Base-by-base conservation (phyloP, 2,888 invertebrate genomes). In the Tachina lurida region DNA sequence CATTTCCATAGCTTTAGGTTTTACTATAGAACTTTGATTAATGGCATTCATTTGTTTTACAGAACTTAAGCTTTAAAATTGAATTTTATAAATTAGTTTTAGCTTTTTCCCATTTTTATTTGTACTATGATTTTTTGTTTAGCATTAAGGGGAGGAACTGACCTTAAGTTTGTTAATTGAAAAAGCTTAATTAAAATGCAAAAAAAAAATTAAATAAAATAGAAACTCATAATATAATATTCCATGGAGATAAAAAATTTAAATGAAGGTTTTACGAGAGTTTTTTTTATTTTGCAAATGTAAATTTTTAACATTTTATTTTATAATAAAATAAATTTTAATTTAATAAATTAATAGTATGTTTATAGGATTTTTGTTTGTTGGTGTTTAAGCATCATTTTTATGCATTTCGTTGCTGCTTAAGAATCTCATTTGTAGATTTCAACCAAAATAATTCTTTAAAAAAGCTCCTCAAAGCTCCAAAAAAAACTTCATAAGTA, bases 11-110 rank as follows among this genome's bases (percentile, higher is more conserved):
- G 82, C 78, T 76, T 82, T 75, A 71, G 70, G 75, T 75, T 82
- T 75, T 47, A 22, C 60, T 65, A 60, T 71, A 82, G 70, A 82
- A 78, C 82, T 82, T 76, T 86, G 85, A 86, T 86, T 86, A 86
- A 86, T 86, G 78, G 22, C 79, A 71, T 82, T 75, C 82, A 86
- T 86, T 86, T 86, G 79, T 86, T 85, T 54, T 75, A 71, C 71
- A 65, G 75, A 82, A 82, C 82, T 86, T 86, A 86, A 86, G 75
- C 71, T 82, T 85, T 82, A 70, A 81, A 85, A 71, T 73, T 78
- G 63, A 78, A 78, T 75, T 75, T 85, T 78, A 77, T 85, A 82
- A 85, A 85, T 82, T 75, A 71, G 82, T 71, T 77, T 71, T 49
- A 54, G 3, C 43, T 52, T 68, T 70, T 70, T 10, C 39, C 13